Percentiles rank a stretch among this genome's conserved stretches.
These are phyloP conservation scores for Hirtodrosophila alboralis DNA, from an alignment of 2,888 invertebrate species.

Conservation along the genomic window DNA sequence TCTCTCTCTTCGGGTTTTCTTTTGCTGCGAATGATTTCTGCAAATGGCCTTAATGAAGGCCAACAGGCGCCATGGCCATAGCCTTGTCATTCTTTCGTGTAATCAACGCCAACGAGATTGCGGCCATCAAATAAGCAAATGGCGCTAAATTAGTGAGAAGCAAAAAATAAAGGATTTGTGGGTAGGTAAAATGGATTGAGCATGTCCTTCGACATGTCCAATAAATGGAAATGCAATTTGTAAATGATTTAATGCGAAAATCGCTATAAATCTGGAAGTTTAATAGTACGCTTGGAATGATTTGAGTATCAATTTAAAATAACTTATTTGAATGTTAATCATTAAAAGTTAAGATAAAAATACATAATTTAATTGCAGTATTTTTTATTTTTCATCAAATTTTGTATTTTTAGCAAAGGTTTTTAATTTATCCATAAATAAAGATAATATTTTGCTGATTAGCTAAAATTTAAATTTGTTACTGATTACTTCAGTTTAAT, in stretches of 20 bases:
- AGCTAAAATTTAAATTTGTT: too few relatives aligned
- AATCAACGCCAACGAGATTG: slow-evolving; percentile 52
- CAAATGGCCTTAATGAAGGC: slow-evolving; percentile 68
- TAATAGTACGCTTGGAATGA: neutral
- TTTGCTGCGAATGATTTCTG: slow-evolving; percentile 40
- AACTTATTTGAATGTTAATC: too few relatives aligned
- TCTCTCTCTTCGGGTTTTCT: neutral
- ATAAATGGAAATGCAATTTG: slow-evolving; percentile 18
- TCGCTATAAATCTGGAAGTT: neutral
- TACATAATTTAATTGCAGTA: too few relatives aligned
- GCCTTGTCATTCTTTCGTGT: slow-evolving; percentile 15
- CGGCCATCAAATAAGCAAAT: slow-evolving; percentile 60
- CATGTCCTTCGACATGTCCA: slow-evolving; percentile 5
- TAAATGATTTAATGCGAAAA: slow-evolving; percentile 10
- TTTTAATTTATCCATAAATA: too few relatives aligned
- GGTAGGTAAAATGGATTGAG: neutral
- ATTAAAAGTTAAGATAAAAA: too few relatives aligned
- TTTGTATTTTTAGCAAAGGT: too few relatives aligned
- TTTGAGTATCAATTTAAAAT: too few relatives aligned
- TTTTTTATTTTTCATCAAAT: too few relatives aligned
- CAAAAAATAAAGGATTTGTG: slow-evolving; percentile 24
- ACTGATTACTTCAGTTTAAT: too few relatives aligned
- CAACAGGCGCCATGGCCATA: slow-evolving; percentile 18
- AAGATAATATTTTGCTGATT: too few relatives aligned
- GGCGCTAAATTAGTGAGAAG: slow-evolving; percentile 29